These are phyloP conservation scores for Corythornis madagascariensis DNA, from an alignment of 2,113 vertebrate genomes.

Conservation along the genomic window DNA sequence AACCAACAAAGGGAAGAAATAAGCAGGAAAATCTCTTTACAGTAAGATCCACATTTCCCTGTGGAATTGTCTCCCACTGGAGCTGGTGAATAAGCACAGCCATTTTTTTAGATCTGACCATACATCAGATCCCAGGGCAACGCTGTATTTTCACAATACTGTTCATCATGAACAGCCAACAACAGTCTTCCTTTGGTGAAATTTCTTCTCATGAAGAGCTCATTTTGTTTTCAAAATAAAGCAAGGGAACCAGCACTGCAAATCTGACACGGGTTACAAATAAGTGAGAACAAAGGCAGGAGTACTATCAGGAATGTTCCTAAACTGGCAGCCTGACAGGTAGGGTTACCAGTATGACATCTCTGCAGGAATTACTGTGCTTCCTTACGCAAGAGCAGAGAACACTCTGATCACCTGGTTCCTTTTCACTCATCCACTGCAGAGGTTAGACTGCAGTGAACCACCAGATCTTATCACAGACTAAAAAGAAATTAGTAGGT, in stretches of 20 bases:
- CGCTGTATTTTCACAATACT: not conserved
- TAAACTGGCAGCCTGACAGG: not conserved
- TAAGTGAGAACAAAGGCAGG: not conserved
- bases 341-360: not conserved
- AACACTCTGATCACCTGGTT: not conserved
- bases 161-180: not conserved
- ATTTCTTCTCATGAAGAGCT: not conserved
- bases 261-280: not conserved
- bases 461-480: conserved; percentile 35
- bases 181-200: not conserved
- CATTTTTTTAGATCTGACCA: not conserved
- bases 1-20: not conserved
- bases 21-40: not conserved
- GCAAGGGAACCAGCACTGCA: not conserved
- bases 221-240: not conserved
- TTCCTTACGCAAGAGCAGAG: not conserved
- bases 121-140: not conserved
- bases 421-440: not conserved
- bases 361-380: not conserved
- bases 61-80: not conserved
- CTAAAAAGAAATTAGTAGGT: not conserved
- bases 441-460: conserved; percentile 10
- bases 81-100: not conserved
- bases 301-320: not conserved
- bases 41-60: not conserved